phyloP scores from a whole-genome alignment of 1,140 invertebrate species.

The Latrodectus geometricus region DNA sequence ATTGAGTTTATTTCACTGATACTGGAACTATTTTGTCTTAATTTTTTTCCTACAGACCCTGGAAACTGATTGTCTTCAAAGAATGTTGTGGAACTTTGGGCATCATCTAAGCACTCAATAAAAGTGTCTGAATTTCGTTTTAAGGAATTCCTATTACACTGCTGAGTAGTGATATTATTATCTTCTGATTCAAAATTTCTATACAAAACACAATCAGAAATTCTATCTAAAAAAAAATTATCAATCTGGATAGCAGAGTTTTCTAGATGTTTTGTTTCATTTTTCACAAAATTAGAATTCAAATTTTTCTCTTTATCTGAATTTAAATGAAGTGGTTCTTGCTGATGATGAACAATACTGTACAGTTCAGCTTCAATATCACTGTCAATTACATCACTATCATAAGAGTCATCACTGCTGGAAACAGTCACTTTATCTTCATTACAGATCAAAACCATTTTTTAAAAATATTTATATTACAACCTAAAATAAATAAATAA shows the following conservation, averaged over 20 bases:
- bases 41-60: too few relatives aligned
- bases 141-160: background rate
- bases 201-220: too few relatives aligned
- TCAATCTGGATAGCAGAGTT: too few relatives aligned
- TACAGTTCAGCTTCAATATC: slow-evolving; percentile 59
- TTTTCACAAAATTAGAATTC: too few relatives aligned
- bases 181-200: too few relatives aligned
- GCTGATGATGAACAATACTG: slow-evolving; percentile 34
- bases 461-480: background rate
- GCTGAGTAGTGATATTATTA: too few relatives aligned
- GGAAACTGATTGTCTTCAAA: too few relatives aligned
- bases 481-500: background rate
- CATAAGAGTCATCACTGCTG: background rate
- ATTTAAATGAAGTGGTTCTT: background rate
- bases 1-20: background rate
- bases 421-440: background rate
- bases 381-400: slow-evolving; percentile 47
- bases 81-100: background rate
- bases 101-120: background rate
- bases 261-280: too few relatives aligned
- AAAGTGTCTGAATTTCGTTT: background rate
- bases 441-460: background rate
- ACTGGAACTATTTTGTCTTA: background rate
- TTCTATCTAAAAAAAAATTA: too few relatives aligned
- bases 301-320: background rate